Percentiles rank a stretch among this genome's conserved stretches.
Conservation (phyloP, 2,113 vertebrate genomes). For the Sylvia atricapilla region DNA sequence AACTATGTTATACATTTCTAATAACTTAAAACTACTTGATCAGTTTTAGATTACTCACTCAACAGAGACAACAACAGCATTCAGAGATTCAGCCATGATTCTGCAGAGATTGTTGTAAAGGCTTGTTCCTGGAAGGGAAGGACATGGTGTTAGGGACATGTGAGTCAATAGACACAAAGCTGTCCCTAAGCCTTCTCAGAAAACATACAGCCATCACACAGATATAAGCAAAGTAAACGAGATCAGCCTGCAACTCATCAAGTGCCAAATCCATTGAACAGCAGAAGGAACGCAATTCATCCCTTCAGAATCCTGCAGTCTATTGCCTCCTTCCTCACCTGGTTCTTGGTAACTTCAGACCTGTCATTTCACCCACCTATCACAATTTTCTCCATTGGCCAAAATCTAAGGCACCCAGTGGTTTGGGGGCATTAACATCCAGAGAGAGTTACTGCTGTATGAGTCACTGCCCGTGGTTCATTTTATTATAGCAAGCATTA, state of each 20-base stretch:
- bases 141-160: not conserved
- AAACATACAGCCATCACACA: not conserved
- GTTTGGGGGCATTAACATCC: not conserved
- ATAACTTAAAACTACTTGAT: not conserved
- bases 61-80: conserved; percentile 88
- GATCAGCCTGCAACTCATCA: not conserved
- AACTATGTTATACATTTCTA: not conserved
- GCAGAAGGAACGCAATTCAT: not conserved
- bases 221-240: not conserved
- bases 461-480: not conserved
- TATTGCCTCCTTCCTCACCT: not conserved
- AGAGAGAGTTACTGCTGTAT: not conserved
- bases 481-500: not conserved
- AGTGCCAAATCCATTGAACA: not conserved
- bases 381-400: not conserved
- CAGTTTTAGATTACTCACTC: conserved; percentile 82
- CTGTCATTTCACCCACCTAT: not conserved
- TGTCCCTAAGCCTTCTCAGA: not conserved
- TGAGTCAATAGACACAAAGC: not conserved
- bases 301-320: not conserved
- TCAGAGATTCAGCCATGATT: conserved; percentile 86
- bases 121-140: conserved; percentile 77
- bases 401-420: not conserved
- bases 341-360: not conserved
- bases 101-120: conserved; percentile 87